These are phyloP conservation scores for Pseudotriccus pelzelni DNA, from an alignment of 2,797 vertebrate genomes.

Conservation along the genomic window DNA sequence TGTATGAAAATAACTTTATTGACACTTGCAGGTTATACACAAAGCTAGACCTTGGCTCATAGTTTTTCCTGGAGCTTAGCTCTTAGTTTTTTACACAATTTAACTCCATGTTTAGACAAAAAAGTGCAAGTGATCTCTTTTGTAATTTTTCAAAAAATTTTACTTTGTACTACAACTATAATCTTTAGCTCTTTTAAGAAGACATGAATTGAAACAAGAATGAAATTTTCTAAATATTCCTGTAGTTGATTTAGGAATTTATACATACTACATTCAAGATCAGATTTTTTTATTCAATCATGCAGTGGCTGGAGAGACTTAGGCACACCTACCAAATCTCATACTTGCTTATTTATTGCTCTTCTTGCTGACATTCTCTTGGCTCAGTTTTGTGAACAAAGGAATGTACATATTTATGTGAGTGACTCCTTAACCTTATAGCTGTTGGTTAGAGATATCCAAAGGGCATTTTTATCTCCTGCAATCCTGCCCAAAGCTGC, in stretches of 20 bases:
- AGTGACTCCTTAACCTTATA: background rate
- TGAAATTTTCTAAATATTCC: background rate
- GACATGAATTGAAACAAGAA: background rate
- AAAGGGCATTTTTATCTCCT: background rate
- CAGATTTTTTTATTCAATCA: background rate
- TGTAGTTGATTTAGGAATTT: background rate
- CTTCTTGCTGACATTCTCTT: background rate
- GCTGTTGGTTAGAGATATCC: background rate
- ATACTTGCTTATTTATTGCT: background rate
- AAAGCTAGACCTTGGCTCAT: background rate
- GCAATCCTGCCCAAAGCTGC: background rate
- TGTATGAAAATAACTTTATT: background rate
- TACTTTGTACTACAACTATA: background rate
- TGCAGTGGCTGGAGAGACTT: accelerated
- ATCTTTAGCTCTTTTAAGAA: background rate
- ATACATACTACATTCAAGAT: background rate
- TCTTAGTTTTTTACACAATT: background rate
- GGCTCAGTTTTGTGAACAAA: background rate
- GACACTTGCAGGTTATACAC: background rate
- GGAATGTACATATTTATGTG: background rate
- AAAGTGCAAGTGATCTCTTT: background rate
- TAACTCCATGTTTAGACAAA: background rate
- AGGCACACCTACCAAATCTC: background rate
- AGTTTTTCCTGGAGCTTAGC: background rate
- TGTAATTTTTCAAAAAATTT: background rate